These are phyloP conservation scores for Hirtodrosophila trivittata DNA, from an alignment of 2,888 invertebrate genomes.

Conservation along the genomic window DNA sequence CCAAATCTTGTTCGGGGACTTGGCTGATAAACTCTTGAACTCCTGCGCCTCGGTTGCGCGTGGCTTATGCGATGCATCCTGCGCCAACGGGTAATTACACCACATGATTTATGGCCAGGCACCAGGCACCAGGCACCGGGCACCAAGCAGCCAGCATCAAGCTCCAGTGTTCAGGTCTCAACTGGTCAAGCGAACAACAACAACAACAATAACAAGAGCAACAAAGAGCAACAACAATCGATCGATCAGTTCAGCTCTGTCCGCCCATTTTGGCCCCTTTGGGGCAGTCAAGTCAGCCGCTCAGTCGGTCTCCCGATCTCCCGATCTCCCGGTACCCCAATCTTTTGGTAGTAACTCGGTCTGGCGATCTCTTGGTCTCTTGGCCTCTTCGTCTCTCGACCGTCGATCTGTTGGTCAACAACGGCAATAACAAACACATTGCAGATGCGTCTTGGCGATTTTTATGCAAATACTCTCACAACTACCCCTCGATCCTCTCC, in stretches of 20 bases:
- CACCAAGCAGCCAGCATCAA: background rate
- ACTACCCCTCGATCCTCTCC: background rate
- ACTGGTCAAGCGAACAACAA: constrained; percentile 4
- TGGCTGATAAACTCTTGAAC: constrained; percentile 73
- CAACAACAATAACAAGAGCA: constrained; percentile 5
- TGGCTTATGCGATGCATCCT: constrained; percentile 77
- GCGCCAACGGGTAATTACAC: constrained; percentile 84
- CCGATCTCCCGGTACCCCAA: background rate
- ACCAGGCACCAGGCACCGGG: constrained; percentile 29
- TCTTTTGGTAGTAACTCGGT: no score
- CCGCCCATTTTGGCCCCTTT: constrained; percentile 80
- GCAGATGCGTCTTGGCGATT: constrained; percentile 53
- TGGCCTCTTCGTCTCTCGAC: constrained; percentile 2
- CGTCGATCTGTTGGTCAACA: constrained; percentile 1
- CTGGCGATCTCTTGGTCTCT: background rate
- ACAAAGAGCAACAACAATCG: constrained; percentile 65
- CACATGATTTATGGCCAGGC: constrained; percentile 82
- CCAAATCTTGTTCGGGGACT: constrained; percentile 7
- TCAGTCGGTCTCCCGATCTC: constrained; percentile 13
- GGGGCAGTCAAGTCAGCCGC: constrained; percentile 46
- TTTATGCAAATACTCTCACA: constrained; percentile 65
- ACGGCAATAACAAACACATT: constrained; percentile 12
- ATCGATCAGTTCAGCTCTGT: constrained; percentile 81
- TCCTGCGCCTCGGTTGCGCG: constrained; percentile 49
- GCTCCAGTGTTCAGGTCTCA: background rate